Evolutionary conservation across 2,888 invertebrate species (phyloP), one percentile per base, ranked within the genome.

Genomic region (Hemicrepidius hirtus): DNA sequence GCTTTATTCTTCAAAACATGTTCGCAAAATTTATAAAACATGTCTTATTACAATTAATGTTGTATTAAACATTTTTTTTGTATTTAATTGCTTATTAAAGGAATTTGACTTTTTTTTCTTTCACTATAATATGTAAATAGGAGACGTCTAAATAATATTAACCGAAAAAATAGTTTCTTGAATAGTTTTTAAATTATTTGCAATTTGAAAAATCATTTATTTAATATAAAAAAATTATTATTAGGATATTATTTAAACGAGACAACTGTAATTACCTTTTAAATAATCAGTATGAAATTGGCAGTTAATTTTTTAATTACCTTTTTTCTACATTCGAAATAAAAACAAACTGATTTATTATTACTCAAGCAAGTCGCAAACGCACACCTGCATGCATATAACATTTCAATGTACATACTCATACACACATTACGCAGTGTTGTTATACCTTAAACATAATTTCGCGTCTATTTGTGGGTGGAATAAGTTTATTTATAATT

Each of bases 401-500:
- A 44, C 44, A 44, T 44, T 7, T 44, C 44, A 18, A 44, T 28
- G 53, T 21, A 53, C 21, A 13, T 53, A 28, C 32, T 53, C 53
- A 53, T 53, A 53, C 32, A 53, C 49, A 53, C 49, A 53, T 21
- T 21, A 53, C 53, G 21, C 28, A 28, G 32, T 53, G 53, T 53
- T 53, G 32, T 53, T 53, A 53, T 53, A 53, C 32, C 53, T 53
- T 32, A 28, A 21, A 53, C 53, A 53, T 32, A 53, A 53, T 53
- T 53, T 53, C 53, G 53, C 53, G 53, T 53, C 53, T 53, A 53
- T 53, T 53, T 53, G 53, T 53, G 21, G 53, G 53, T 32, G 53
- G 53, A 53, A 53, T 53, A 53, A 53, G 53, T 53, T 53, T 53
- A 53, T 53, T 53, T 53, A 53, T 53, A 53, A 53, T 53, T 53